Evolutionary conservation across 2,888 invertebrate species (phyloP), one percentile per base, ranked within the genome.

Genomic region (Agrochola litura): DNA sequence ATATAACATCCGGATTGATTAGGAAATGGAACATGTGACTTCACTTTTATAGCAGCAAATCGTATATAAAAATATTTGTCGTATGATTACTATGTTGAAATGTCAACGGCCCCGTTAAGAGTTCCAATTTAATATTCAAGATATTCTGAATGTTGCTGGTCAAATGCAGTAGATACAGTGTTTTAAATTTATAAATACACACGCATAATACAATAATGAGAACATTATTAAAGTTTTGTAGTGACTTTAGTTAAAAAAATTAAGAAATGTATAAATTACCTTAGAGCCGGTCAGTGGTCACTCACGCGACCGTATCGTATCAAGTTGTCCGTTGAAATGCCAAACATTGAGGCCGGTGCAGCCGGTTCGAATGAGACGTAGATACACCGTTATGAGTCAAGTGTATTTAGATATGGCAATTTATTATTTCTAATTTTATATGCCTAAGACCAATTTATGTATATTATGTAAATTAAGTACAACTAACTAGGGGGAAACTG

Each of bases 341-440:
- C n/a, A 67, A 68, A 65, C 52, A 72, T 49, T 61, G 60, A 78
- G 69, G 74, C 46, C 76, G 2, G n/a, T 60, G 64, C 67, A 71
- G 30, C 61, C 64, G 71, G 77, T 76, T 79, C 5, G 60, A 63
- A 54, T 73, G 43, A 63, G 64, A 46, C 25, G 22, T 16, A n/a
- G 8, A 3, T 37, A 25, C 30, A 73, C 69, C 41, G 61, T 25
- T 71, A 73, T 52, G 77, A 77, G 12, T 30, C 41, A 37, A 30
- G 16, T 9, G 12, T 5, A 37, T 58, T 14, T 75, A 22, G 82
- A 85, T 82, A 22, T 37, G 83, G 85, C 61, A 73, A 6, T 76
- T 66, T 49, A 67, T 22, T 19, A 12, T 10, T n/a, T 25, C 2
- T 10, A 14, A 41, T 41, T 64, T 14, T 16, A 14, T 8, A 19